These are phyloP conservation scores for Dicyrtoma fusca DNA, from an alignment of 2,888 invertebrate species.

Conservation along the genomic window DNA sequence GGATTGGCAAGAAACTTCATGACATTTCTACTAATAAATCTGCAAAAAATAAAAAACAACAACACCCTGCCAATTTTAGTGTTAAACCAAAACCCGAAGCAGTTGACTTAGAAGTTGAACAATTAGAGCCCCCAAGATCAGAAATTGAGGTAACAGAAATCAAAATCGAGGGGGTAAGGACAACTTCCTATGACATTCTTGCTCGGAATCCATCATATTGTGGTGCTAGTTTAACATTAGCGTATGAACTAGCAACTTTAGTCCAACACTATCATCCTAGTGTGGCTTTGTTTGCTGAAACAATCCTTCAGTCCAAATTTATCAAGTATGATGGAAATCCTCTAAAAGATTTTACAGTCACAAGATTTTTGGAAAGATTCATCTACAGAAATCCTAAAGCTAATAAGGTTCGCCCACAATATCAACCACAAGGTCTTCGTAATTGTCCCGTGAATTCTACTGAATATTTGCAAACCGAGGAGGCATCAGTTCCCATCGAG, in stretches of 20 bases:
- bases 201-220: constrained; percentile 84
- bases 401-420: constrained; percentile 62
- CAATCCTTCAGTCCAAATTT: constrained; percentile 71
- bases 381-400: constrained; percentile 83
- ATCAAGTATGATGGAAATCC: constrained; percentile 92
- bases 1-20: neutral
- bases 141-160: constrained; percentile 22
- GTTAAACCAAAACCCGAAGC: neutral
- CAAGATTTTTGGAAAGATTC: constrained; percentile 91
- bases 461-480: constrained; percentile 70
- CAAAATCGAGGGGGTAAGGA: too few species aligned
- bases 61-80: too few species aligned
- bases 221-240: constrained; percentile 72
- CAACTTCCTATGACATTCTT: constrained; percentile 68
- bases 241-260: constrained; percentile 75
- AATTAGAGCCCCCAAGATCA: constrained; percentile 19
- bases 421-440: constrained; percentile 71
- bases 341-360: constrained; percentile 85
- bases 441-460: constrained; percentile 74
- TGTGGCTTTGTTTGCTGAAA: constrained; percentile 82
- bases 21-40: neutral
- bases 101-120: constrained; percentile 18
- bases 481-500: constrained; percentile 81
- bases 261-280: constrained; percentile 86
- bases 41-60: neutral